phyloP scores from a whole-genome alignment of 1,140 invertebrate species.

The Potamilus streckersoni region DNA sequence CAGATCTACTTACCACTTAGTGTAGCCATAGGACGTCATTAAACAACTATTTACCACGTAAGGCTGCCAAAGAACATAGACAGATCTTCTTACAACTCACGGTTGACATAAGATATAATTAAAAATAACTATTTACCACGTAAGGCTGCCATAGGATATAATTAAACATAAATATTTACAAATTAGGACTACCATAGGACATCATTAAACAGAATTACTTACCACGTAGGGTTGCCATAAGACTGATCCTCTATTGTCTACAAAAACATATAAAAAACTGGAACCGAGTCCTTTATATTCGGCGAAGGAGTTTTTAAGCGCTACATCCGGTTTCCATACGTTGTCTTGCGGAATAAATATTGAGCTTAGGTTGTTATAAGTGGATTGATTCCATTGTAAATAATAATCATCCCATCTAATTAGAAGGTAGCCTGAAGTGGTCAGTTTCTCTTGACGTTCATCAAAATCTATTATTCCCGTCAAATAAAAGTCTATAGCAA shows the following conservation, averaged over 20 bases:
- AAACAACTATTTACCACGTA: no score
- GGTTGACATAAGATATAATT: no score
- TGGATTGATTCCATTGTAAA: conserved; percentile 9
- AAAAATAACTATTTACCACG: no score
- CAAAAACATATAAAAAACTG: conserved; percentile 7
- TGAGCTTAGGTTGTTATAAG: no score
- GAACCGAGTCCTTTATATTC: conserved; percentile 21
- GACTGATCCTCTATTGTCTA: conserved; percentile 1
- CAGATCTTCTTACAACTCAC: no score
- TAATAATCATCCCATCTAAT: conserved; percentile 19
- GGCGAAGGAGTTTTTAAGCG: conserved; percentile 19
- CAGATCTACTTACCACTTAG: no score
- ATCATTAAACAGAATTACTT: no score
- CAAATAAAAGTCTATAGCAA: conserved; percentile 17
- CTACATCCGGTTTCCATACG: conserved; percentile 28
- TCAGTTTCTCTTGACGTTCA: conserved; percentile 17
- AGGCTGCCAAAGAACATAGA: no score
- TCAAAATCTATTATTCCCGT: conserved; percentile 16
- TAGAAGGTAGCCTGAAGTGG: conserved; percentile 18
- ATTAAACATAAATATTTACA: no score
- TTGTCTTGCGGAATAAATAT: conserved; percentile 5
- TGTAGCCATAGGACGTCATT: no score
- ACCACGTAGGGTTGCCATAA: conserved; percentile 13
- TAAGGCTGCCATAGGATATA: no score
- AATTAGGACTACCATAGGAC: no score